These are phyloP conservation scores for Tetranychus urticae DNA, from an alignment of 1,140 invertebrate genomes.

Conservation along the genomic window DNA sequence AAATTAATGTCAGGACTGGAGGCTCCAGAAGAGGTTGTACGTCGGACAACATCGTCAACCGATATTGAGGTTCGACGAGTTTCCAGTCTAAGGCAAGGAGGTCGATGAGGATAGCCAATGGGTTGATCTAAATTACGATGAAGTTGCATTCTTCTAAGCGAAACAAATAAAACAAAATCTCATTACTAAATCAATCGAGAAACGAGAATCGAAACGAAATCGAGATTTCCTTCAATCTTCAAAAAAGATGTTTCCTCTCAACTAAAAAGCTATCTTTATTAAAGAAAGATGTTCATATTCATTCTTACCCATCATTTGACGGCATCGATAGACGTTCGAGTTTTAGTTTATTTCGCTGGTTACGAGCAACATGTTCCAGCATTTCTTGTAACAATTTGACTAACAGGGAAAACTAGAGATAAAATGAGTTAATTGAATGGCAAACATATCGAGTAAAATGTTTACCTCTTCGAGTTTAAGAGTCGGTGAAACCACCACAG, in stretches of 20 bases:
- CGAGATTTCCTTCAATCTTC: too few relatives aligned
- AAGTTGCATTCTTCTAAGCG: neutral
- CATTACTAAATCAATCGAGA: too few relatives aligned
- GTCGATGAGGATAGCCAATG: constrained; percentile 14
- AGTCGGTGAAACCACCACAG: constrained; percentile 70
- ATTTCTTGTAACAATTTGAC: constrained; percentile 15
- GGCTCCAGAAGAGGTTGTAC: constrained; percentile 27
- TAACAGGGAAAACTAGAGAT: constrained; percentile 13
- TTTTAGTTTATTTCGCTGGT: constrained; percentile 16
- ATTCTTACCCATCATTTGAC: constrained; percentile 10
- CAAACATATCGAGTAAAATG: too few relatives aligned
- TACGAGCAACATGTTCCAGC: constrained; percentile 15
- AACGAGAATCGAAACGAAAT: too few relatives aligned
- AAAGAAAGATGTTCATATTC: neutral
- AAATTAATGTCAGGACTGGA: constrained; percentile 62
- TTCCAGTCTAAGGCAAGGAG: constrained; percentile 14
- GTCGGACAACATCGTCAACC: constrained; percentile 15
- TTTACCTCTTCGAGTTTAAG: constrained; percentile 56
- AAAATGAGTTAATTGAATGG: too few relatives aligned
- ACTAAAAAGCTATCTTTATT: too few relatives aligned
- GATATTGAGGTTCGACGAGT: constrained; percentile 15
- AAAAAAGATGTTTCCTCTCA: too few relatives aligned
- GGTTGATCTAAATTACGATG: constrained; percentile 2
- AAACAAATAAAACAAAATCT: neutral
- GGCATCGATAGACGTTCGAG: constrained; percentile 15